These are phyloP conservation scores for Caranx melampygus DNA, from an alignment of 2,113 vertebrate species.

Conservation along the genomic window DNA sequence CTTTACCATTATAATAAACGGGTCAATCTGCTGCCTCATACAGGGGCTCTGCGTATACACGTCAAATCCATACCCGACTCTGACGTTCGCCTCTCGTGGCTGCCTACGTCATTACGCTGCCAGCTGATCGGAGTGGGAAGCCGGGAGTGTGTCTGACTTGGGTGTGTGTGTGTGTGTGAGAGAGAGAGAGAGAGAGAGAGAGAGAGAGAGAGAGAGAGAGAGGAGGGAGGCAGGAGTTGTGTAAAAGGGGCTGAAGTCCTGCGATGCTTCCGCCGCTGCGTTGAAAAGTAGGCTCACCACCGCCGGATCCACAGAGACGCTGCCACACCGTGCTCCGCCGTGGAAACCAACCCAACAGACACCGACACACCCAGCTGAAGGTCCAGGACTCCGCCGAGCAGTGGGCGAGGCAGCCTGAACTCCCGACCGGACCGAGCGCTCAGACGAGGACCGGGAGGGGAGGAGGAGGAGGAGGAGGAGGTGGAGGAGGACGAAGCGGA, in stretches of 20 bases:
- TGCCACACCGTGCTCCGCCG: neutral
- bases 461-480: too few species aligned
- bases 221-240: conserved; percentile 66
- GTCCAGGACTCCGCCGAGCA: conserved; percentile 52
- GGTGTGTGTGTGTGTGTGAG: conserved; percentile 50
- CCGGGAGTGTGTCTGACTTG: conserved; percentile 81
- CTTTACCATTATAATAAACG: neutral
- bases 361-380: conserved; percentile 58
- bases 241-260: conserved; percentile 80
- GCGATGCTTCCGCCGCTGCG: conserved; percentile 51
- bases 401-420: conserved; percentile 66
- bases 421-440: conserved; percentile 49
- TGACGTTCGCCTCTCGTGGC: conserved; percentile 80
- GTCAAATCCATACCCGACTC: conserved; percentile 60
- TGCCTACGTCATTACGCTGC: conserved; percentile 89
- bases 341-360: conserved; percentile 20
- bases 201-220: conserved; percentile 38
- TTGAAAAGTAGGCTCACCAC: conserved; percentile 36
- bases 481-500: too few species aligned
- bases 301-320: neutral
- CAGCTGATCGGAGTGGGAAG: conserved; percentile 95
- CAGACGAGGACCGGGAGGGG: conserved; percentile 18
- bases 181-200: conserved; percentile 17
- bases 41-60: conserved; percentile 47
- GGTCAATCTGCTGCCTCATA: conserved; percentile 37